Evolutionary conservation across 2,888 invertebrate genomes (phyloP), one percentile per base, ranked within the genome.

Genomic region (Cheilosia pagana): DNA sequence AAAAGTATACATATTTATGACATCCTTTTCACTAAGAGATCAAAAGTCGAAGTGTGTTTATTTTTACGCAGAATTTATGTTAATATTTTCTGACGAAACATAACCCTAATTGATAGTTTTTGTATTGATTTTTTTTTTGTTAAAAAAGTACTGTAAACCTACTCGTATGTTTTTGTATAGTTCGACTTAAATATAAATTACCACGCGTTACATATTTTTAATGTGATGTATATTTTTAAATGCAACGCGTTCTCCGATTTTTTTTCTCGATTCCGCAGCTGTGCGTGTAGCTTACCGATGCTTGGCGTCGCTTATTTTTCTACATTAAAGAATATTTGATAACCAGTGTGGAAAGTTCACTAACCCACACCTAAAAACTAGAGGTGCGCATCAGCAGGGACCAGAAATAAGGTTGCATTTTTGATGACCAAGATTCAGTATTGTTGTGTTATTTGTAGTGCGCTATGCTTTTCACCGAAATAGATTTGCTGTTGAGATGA

Each of bases 281-380:
- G 78, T 82, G 62, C 67, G 45, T 31, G 55, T 39, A 31, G 14
- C 48, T 45, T 23, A 28, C 16, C 45, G 43, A 41, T 76, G 41
- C 21, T 62, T 10, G 41, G 53, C 53, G 31, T 39, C 45, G 53
- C 77, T 67, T 60, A 39, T 67, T 70, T 57, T 55, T 50, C 25
- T 50, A 41, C 21, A 65, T 45, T 63, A 57, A 45, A 71, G 63
- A 76, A 53, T 60, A 81, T 77, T 52, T 59, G 14, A 71, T 63
- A 77, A 77, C 57, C 43, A 65, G 31, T 70, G 57, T 71, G 48
- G 77, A 60, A 71, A 82, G 81, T 77, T 82, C 81, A 82, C 71
- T 77, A 82, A 82, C 81, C 81, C 70, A 82, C 59, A 70, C 76
- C 81, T 70, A 25, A 63, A 74, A 74, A 74, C 35, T 67, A 35